Evolutionary conservation across 2,113 vertebrate species (phyloP).

Genomic region (Neopipo cinnamomea): DNA sequence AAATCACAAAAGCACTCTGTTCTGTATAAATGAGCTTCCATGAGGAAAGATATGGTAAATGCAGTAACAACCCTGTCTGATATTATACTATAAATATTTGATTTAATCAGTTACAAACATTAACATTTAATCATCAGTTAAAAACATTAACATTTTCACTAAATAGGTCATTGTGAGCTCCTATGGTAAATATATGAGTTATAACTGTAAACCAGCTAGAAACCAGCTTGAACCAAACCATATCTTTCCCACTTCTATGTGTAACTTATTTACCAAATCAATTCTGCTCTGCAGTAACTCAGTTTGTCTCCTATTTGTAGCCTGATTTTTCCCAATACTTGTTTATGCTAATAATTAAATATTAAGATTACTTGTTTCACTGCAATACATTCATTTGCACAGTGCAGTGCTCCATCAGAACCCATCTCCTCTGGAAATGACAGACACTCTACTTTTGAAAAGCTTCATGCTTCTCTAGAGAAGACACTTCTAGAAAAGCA

Average conservation of each 20-base stretch:
- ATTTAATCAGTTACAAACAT: background rate
- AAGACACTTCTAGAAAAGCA: background rate
- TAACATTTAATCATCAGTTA: background rate
- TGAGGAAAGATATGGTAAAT: background rate
- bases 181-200: background rate
- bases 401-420: background rate
- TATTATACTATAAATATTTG: background rate
- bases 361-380: background rate
- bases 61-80: background rate
- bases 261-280: background rate
- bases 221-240: background rate
- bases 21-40: background rate
- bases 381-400: background rate
- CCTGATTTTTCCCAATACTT: background rate
- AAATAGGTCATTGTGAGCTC: background rate
- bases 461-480: background rate
- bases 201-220: background rate
- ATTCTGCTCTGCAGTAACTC: background rate
- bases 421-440: background rate
- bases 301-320: background rate
- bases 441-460: background rate
- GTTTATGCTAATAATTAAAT: background rate
- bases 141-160: background rate
- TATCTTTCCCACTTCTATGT: background rate
- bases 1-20: background rate